Conservation (phyloP, 2,888 invertebrate species). For the Drosophila trichaetosa region DNA sequence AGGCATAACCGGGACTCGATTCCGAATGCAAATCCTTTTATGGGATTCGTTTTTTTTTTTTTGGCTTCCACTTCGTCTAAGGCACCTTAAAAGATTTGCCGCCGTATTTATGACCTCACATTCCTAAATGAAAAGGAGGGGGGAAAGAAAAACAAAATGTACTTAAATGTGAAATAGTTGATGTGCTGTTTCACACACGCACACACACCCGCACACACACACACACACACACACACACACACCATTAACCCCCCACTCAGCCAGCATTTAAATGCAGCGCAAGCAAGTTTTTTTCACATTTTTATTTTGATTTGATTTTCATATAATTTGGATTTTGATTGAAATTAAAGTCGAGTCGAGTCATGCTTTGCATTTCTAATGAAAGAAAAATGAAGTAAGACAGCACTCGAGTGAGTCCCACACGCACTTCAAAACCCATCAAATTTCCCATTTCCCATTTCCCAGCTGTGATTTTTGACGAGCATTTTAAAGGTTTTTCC, state of each 20-base stretch:
- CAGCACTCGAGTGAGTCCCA: conserved; percentile 5
- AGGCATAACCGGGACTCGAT: conserved; percentile 55
- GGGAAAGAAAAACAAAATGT: not conserved
- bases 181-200: conserved; percentile 69
- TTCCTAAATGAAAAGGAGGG: conserved; percentile 28
- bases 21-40: conserved; percentile 63
- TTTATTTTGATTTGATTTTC: conserved; percentile 74
- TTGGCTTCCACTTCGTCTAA: not conserved
- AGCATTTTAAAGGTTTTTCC: conserved; percentile 59
- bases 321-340: conserved; percentile 79
- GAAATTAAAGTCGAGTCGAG: conserved; percentile 62
- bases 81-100: conserved; percentile 48
- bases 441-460: conserved; percentile 46
- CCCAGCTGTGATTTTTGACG: conserved; percentile 34
- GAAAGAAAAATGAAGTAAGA: conserved; percentile 13
- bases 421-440: conserved; percentile 14
- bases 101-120: conserved; percentile 44
- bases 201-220: conserved; percentile 48
- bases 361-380: conserved; percentile 71
- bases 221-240: conserved; percentile 40
- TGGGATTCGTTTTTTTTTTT: conserved; percentile 14
- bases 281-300: conserved; percentile 46
- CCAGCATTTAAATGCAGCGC: conserved; percentile 56
- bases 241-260: not conserved
- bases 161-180: conserved; percentile 68